Evolutionary conservation across 2,888 invertebrate genomes (phyloP).

Genomic region (Cerastis rubricosa): DNA sequence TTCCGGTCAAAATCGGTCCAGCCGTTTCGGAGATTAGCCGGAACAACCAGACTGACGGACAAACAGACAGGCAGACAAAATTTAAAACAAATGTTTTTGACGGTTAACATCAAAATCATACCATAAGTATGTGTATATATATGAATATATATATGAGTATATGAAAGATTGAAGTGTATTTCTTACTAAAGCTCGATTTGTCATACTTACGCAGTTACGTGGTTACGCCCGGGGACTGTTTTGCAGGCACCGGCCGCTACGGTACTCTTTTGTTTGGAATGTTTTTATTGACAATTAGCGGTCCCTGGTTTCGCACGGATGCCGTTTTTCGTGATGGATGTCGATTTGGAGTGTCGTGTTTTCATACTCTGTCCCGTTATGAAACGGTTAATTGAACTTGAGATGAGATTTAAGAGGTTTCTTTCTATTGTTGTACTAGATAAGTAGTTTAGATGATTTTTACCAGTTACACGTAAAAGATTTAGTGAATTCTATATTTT

Average conservation of each 20-base stretch:
- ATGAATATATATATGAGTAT: no score
- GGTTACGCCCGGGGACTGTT: background rate
- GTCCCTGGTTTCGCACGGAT: conserved; percentile 61
- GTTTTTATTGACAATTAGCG: conserved; percentile 62
- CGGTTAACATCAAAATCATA: no score
- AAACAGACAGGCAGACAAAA: no score
- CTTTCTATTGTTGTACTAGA: conserved; percentile 25
- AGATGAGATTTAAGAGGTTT: conserved; percentile 11
- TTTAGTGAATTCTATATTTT: no score
- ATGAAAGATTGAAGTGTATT: background rate
- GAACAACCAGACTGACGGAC: no score
- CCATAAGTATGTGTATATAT: no score
- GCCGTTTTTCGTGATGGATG: conserved; percentile 54
- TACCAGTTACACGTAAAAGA: no score
- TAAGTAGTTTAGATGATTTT: no score
- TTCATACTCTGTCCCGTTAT: conserved; percentile 50
- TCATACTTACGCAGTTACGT: background rate
- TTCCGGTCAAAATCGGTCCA: no score
- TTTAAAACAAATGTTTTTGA: no score
- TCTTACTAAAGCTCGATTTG: background rate
- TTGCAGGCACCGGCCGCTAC: conserved; percentile 29
- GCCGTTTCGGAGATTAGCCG: no score
- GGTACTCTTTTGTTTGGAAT: conserved; percentile 64
- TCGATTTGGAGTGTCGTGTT: conserved; percentile 54
- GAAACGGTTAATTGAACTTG: conserved; percentile 55